A percentile compares a stretch with the other conserved stretches of the same genome.
Conservation (phyloP, 2,888 invertebrate species). For the Hirtodrosophila histrioides region DNA sequence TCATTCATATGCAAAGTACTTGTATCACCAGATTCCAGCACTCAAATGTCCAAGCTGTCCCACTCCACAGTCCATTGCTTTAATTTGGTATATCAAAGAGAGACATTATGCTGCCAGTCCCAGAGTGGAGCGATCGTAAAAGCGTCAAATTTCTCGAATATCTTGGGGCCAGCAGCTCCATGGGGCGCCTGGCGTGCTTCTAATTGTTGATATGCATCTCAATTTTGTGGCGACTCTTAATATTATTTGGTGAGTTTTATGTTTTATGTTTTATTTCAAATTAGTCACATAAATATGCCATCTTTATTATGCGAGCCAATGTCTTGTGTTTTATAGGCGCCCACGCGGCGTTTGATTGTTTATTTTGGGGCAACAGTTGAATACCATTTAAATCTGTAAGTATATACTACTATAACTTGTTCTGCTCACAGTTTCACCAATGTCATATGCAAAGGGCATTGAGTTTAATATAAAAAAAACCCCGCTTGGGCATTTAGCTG, state of each 20-base stretch:
- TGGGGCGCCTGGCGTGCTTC: slow-evolving; percentile 54
- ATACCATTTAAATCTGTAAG: neutral
- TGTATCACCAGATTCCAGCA: slow-evolving; percentile 38
- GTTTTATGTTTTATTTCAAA: slow-evolving; percentile 76
- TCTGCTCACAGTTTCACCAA: slow-evolving; percentile 1
- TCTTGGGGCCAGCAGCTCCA: slow-evolving; percentile 29
- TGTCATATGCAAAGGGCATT: slow-evolving; percentile 63
- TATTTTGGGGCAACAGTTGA: slow-evolving; percentile 38
- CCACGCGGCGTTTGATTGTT: slow-evolving; percentile 70
- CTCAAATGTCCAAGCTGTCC: slow-evolving; percentile 36
- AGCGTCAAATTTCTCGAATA: slow-evolving; percentile 80
- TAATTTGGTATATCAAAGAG: slow-evolving; percentile 79
- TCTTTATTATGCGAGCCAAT: slow-evolving; percentile 65
- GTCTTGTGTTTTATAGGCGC: slow-evolving; percentile 44
- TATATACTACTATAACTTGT: neutral
- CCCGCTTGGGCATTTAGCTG: slow-evolving; percentile 54
- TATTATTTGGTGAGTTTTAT: slow-evolving; percentile 81
- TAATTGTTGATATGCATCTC: slow-evolving; percentile 70
- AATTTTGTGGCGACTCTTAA: slow-evolving; percentile 64
- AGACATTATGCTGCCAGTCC: slow-evolving; percentile 70
- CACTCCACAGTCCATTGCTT: slow-evolving; percentile 61
- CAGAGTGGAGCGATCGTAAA: slow-evolving; percentile 61
- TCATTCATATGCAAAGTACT: slow-evolving; percentile 76
- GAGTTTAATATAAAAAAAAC: slow-evolving; percentile 16
- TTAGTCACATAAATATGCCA: slow-evolving; percentile 78